These are phyloP conservation scores for Dicaeum eximium DNA, from an alignment of 2,113 vertebrate species.

Conservation along the genomic window DNA sequence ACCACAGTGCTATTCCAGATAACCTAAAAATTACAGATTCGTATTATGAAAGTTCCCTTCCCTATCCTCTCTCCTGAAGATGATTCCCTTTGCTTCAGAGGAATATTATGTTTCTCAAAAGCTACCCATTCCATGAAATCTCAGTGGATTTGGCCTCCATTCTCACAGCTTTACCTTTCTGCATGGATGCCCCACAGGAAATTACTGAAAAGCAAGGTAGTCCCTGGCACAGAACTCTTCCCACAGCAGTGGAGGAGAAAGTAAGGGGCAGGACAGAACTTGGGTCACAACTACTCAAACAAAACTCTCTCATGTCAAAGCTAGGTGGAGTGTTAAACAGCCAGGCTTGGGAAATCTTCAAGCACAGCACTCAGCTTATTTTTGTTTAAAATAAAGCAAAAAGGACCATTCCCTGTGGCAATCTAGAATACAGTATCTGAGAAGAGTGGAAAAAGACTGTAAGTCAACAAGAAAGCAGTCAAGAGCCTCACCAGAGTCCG, in stretches of 20 bases:
- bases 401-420: background rate
- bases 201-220: background rate
- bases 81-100: background rate
- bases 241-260: background rate
- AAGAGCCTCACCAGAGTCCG: slow-evolving; percentile 91
- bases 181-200: background rate
- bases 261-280: background rate
- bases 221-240: background rate
- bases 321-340: background rate
- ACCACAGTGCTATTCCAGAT: background rate
- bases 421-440: background rate
- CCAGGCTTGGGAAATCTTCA: background rate
- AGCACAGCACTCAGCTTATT: background rate
- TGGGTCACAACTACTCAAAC: background rate
- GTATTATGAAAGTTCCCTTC: background rate
- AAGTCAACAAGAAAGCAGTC: slow-evolving; percentile 2
- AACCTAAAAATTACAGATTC: background rate
- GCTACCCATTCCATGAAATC: background rate
- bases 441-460: background rate
- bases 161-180: background rate
- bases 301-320: background rate
- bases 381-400: background rate
- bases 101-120: slow-evolving; percentile 9
- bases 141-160: background rate
- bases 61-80: background rate